Percentiles rank a stretch among this genome's conserved stretches.
Conservation (phyloP, 2,113 vertebrate genomes). For the rabbit (Oryctolagus cuniculus) region mOryCun1.1 NC_091443.1:88498001-88498500, state of each 20-base stretch:
- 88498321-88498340: slow-evolving; percentile 31
- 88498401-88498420: slow-evolving; percentile 47
- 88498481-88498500: slow-evolving; percentile 89
- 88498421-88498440: slow-evolving; percentile 26
- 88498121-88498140: slow-evolving; percentile 44
- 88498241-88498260: neutral
- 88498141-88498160: slow-evolving; percentile 28
- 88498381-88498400: neutral
- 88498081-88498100: slow-evolving; percentile 33
- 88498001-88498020: slow-evolving; percentile 3
- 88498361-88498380: slow-evolving; percentile 58
- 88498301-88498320: neutral
- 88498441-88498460: slow-evolving; percentile 21
- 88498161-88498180: slow-evolving; percentile 37
- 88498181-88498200: slow-evolving; percentile 23
- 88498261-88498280: neutral
- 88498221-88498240: neutral
- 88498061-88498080: slow-evolving; percentile 22
- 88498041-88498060: slow-evolving; percentile 56
- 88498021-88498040: slow-evolving; percentile 51
- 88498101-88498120: slow-evolving; percentile 39
- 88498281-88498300: slow-evolving; percentile 48
- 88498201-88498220: neutral
- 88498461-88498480: slow-evolving; percentile 48
- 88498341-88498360: slow-evolving; percentile 45